phyloP scores from a whole-genome alignment of 2,797 vertebrate species.

The Onychomys arenicola region DNA sequence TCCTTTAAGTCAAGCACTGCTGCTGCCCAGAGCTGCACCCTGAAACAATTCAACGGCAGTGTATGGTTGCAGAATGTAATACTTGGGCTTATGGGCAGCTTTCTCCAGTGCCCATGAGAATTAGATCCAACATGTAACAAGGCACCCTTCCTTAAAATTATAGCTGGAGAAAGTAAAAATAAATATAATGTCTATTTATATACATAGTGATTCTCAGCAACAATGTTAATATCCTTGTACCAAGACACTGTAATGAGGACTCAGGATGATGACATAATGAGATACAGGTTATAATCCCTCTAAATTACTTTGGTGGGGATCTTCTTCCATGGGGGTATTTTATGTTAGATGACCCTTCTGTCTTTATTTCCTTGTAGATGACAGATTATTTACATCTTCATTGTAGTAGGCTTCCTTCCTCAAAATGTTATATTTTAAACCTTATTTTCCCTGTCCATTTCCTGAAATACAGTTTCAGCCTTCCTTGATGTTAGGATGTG shows the following conservation, averaged over 20 bases:
- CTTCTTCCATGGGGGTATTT: constrained; percentile 4
- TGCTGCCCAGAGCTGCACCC: background rate
- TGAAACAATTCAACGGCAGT: background rate
- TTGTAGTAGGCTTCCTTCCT: background rate
- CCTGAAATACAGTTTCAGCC: background rate
- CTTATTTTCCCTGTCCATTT: constrained; percentile 51
- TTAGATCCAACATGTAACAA: background rate
- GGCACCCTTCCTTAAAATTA: background rate
- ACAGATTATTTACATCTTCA: constrained; percentile 32
- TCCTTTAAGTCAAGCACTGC: background rate
- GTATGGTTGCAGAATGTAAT: background rate
- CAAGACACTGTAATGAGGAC: background rate
- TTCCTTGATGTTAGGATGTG: constrained; percentile 30
- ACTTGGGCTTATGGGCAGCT: background rate
- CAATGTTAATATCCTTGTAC: background rate
- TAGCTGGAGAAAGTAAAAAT: too few species aligned
- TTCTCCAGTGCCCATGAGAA: background rate
- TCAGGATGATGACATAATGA: background rate
- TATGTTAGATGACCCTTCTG: constrained; percentile 18
- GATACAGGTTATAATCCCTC: background rate
- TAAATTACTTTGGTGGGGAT: constrained; percentile 27
- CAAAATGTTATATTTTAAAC: constrained; percentile 47
- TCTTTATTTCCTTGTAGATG: constrained; percentile 33
- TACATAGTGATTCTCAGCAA: background rate
- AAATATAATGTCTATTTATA: background rate